phyloP scores from a whole-genome alignment of 2,888 invertebrate genomes.

The Lottia scabra region DNA sequence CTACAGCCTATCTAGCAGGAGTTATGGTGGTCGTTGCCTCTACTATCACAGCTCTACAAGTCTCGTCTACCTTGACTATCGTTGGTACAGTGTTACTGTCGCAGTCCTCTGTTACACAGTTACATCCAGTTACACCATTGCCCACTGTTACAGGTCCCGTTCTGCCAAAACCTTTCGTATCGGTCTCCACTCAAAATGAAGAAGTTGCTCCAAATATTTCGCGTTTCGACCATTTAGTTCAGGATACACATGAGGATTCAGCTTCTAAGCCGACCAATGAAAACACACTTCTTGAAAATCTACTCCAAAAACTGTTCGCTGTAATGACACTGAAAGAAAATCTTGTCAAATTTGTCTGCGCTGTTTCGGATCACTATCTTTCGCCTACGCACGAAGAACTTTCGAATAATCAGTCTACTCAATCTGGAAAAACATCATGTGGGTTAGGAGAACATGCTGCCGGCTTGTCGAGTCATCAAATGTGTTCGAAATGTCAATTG shows the following conservation, averaged over 20 bases:
- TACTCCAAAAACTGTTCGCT: slow-evolving; percentile 41
- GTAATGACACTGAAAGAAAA: slow-evolving; percentile 42
- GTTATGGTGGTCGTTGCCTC: slow-evolving; percentile 76
- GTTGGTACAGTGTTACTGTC: slow-evolving; percentile 25
- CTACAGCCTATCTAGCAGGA: slow-evolving; percentile 76
- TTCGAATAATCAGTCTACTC: too few relatives aligned
- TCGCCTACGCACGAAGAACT: background rate
- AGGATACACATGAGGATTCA: background rate
- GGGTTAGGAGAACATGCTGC: too few relatives aligned
- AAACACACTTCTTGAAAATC: slow-evolving; percentile 22
- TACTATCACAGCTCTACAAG: slow-evolving; percentile 64
- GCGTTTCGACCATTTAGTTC: background rate
- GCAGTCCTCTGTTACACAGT: slow-evolving; percentile 4
- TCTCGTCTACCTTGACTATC: slow-evolving; percentile 37
- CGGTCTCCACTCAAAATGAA: background rate
- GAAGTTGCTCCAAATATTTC: background rate
- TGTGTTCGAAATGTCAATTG: too few relatives aligned
- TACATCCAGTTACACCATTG: slow-evolving; percentile 1
- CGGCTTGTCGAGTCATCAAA: too few relatives aligned
- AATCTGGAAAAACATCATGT: too few relatives aligned
- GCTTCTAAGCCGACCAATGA: background rate
- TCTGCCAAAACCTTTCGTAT: background rate
- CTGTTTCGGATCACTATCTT: slow-evolving; percentile 21
- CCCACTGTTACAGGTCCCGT: slow-evolving; percentile 6
- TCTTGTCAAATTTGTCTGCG: slow-evolving; percentile 38